Evolutionary conservation across 2,797 vertebrate genomes (phyloP).

Genomic region (Manis crassicaudata): DNA sequence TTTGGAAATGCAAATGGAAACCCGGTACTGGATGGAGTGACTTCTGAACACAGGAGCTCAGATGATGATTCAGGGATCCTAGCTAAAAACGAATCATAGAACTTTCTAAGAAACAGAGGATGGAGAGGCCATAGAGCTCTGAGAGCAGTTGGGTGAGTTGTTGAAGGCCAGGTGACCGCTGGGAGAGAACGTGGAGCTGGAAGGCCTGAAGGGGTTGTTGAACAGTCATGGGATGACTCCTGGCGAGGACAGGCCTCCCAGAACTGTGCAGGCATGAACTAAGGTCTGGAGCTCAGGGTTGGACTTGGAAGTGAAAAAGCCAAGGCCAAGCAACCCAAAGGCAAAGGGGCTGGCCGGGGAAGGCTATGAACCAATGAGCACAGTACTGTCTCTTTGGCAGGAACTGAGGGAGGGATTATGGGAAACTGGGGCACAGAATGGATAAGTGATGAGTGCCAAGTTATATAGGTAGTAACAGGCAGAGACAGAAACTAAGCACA

Average conservation of each 20-base stretch:
- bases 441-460: background rate
- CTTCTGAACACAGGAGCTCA: slow-evolving; percentile 59
- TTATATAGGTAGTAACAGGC: background rate
- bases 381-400: background rate
- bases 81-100: slow-evolving; percentile 54
- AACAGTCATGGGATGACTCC: background rate
- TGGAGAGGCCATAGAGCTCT: background rate
- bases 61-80: slow-evolving; percentile 11
- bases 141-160: background rate
- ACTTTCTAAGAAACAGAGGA: slow-evolving; percentile 37
- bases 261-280: background rate
- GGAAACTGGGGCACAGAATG: background rate
- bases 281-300: background rate
- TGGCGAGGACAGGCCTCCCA: background rate
- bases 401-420: background rate
- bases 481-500: background rate
- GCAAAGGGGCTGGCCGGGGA: background rate
- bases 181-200: background rate
- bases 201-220: background rate
- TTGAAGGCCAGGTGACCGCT: background rate
- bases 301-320: background rate
- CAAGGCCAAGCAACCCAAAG: background rate
- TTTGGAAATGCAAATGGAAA: slow-evolving; percentile 69
- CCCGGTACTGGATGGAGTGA: slow-evolving; percentile 15
- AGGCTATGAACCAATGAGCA: background rate